phyloP scores from a whole-genome alignment of 2,888 invertebrate genomes.

The Sturmia bella region DNA sequence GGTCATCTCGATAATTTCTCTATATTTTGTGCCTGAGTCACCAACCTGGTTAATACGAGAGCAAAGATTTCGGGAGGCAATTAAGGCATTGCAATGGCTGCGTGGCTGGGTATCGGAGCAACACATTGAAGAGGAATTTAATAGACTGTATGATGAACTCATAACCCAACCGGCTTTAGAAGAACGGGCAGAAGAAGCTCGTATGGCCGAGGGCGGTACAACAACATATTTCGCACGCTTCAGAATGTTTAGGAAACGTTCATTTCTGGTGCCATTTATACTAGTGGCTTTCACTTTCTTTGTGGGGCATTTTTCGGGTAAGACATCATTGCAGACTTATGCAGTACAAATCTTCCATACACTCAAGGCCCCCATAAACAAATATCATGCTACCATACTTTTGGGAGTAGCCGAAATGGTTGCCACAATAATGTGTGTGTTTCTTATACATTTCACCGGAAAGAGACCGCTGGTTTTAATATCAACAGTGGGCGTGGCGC shows the following conservation, averaged over 20 bases:
- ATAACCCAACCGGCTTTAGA: slow-evolving; percentile 77
- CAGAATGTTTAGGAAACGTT: slow-evolving; percentile 83
- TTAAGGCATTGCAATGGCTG: slow-evolving; percentile 88
- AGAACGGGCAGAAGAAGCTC: slow-evolving; percentile 72
- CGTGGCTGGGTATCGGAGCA: slow-evolving; percentile 88
- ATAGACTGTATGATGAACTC: slow-evolving; percentile 79
- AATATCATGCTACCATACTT: slow-evolving; percentile 88
- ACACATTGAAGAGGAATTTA: slow-evolving; percentile 83
- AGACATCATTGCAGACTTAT: slow-evolving; percentile 88
- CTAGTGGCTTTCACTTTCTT: slow-evolving; percentile 87
- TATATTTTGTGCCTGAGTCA: slow-evolving; percentile 90
- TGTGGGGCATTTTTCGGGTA: slow-evolving; percentile 89
- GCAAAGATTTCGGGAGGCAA: slow-evolving; percentile 86
- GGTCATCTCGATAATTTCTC: slow-evolving; percentile 84
- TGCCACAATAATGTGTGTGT: slow-evolving; percentile 86
- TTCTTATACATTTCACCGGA: slow-evolving; percentile 87
- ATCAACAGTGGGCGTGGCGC: slow-evolving; percentile 86
- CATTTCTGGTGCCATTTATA: slow-evolving; percentile 87
- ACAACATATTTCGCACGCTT: slow-evolving; percentile 75
- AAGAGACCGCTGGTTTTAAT: slow-evolving; percentile 87
- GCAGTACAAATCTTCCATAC: slow-evolving; percentile 89
- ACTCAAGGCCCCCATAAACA: slow-evolving; percentile 88
- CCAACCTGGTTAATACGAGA: slow-evolving; percentile 90
- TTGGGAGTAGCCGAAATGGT: slow-evolving; percentile 87
- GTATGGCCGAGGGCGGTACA: slow-evolving; percentile 60